Base-by-base conservation (phyloP, 1,140 invertebrate species). In the Philopotamus ludificatus region DNA sequence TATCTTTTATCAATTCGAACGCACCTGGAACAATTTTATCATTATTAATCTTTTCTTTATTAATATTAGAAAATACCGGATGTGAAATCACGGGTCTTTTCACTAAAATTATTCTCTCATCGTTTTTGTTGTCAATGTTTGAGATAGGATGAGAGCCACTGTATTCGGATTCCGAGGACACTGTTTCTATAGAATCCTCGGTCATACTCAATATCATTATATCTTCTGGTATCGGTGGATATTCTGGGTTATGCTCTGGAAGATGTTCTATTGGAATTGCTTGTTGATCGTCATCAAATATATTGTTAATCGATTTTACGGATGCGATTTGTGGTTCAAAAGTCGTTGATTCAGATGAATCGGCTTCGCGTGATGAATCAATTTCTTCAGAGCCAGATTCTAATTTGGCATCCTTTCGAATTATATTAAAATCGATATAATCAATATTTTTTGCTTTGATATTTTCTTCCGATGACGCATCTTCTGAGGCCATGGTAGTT, bases 171-270 rank as follows among this genome's bases (percentile, higher is more conserved):
- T 67, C 66, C 21, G 66, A 67, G 3, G 55, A 67, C 47, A 47
- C 66, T 20, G 62, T 63, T 54, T 68, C 66, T 12, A 64, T 21
- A 53, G 69, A 34, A 55, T 70, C 69, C 51, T 70, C 69, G 12
- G 66, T 62, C 66, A 67, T 59, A 12, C 62, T 57, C 21, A 66
- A 59, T 54, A 57, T 63, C 60, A 63, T 67, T 42, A 71, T 66
- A 51, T 71, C 71, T 57, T 78, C 76, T n/a, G 74, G 74, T 39
- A 76, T 70, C 2, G 75, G 74, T 44, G 75, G 76, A 71, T 76
- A 77, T 44, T 73, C 73, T 1, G 76, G 76, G 63, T 78, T 78
- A 44, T 73, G 68, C 63, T 75, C 72, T 34, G 67, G 66, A 41
- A 70, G 41, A 59, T 70, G 69, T 49, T 70, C 69, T 39, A 70